Evolutionary conservation across 2,888 invertebrate species (phyloP).

Genomic region (Deilephila elpenor): DNA sequence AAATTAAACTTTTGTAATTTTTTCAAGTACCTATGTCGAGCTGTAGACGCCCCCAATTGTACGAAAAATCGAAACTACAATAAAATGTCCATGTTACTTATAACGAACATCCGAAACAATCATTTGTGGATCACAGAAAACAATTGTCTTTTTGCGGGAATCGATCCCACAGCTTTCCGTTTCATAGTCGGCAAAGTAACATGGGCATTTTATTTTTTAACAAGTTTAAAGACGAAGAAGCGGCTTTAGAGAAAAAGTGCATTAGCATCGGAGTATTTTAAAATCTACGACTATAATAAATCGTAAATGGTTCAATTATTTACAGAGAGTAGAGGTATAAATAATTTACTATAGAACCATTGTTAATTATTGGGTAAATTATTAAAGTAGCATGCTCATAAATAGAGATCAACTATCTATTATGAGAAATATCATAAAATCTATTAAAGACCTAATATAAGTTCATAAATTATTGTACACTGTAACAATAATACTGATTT

Average conservation of each 20-base stretch:
- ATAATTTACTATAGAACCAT: background rate
- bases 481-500: too few relatives aligned
- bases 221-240: background rate
- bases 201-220: background rate
- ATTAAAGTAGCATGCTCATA: too few relatives aligned
- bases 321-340: background rate
- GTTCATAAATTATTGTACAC: too few relatives aligned
- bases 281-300: background rate
- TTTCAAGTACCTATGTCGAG: background rate
- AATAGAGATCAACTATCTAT: too few relatives aligned
- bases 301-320: background rate
- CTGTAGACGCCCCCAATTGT: background rate
- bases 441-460: too few relatives aligned
- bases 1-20: background rate
- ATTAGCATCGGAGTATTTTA: background rate
- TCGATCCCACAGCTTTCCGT: background rate
- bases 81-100: background rate
- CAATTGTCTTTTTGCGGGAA: too few relatives aligned
- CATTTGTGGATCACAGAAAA: too few relatives aligned
- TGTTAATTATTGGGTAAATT: too few relatives aligned
- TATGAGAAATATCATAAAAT: too few relatives aligned
- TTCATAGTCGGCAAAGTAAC: background rate
- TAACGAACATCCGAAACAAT: too few relatives aligned
- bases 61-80: background rate
- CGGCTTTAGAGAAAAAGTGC: slow-evolving; percentile 25